phyloP scores from a whole-genome alignment of 2,888 invertebrate species.

The Thalpophila matura region DNA sequence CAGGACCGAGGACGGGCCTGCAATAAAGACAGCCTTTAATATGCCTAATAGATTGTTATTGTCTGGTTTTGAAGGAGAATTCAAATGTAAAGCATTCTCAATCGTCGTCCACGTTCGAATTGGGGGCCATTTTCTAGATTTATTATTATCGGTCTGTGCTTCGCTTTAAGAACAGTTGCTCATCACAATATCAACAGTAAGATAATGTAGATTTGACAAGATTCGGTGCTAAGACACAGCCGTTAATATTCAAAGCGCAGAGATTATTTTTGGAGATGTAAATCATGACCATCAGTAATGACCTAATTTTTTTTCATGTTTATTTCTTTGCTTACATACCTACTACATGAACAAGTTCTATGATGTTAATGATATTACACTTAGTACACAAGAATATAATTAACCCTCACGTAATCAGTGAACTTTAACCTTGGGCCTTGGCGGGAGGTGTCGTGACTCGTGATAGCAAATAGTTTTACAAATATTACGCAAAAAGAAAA shows the following conservation, averaged over 20 bases:
- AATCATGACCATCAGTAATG: too few species aligned
- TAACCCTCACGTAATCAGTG: too few species aligned
- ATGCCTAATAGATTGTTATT: constrained; percentile 55
- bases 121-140: constrained; percentile 1
- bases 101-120: constrained; percentile 16
- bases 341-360: too few species aligned
- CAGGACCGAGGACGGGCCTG: constrained; percentile 35
- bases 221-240: too few species aligned
- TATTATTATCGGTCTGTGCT: background rate
- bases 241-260: too few species aligned
- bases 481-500: constrained; percentile 6
- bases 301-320: too few species aligned
- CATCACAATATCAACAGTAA: too few species aligned
- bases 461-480: background rate
- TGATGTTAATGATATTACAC: background rate
- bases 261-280: too few species aligned
- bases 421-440: background rate
- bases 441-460: background rate
- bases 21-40: constrained; percentile 58
- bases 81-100: constrained; percentile 27
- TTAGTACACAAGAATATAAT: too few species aligned
- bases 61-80: constrained; percentile 41
- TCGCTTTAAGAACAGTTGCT: background rate
- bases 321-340: too few species aligned
- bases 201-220: too few species aligned